Evolutionary conservation across 2,888 invertebrate genomes (phyloP), one percentile per base, ranked within the genome.

Genomic region (Hyposoter dolosus): DNA sequence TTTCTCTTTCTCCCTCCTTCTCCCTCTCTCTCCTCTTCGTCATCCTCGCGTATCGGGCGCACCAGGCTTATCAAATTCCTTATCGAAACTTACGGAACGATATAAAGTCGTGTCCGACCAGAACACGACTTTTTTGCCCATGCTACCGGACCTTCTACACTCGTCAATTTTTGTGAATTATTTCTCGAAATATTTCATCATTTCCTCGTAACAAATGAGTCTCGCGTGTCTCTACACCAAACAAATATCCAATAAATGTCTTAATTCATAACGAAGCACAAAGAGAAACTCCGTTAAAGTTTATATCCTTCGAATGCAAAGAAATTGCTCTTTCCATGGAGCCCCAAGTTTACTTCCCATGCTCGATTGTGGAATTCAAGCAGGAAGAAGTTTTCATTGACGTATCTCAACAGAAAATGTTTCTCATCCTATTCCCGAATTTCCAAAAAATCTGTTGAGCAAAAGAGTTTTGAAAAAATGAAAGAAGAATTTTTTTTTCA

Each of bases 51-150:
- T 63, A 43, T 71, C 60, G 19, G 56, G 50, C 66, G 47, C 45
- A 15, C 9, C 43, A 74, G 87, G 89, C 60, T 60, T 90, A 86
- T 72, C 60, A 77, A 87, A 72, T 65, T 82, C 45, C 82, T 85
- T 85, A 85, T 82, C 82, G 69, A 82, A 85, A 75, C 43, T 82
- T 79, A 85, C 82, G 82, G 82, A 56, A 74, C 43, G 74, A 74
- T 47, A 28, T n/a, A 84, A n/a, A 72, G 60, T 50, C 66, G 66
- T 69, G 77, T 50, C 45, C 45, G 60, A 63, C 66, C 77, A 45
- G 77, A 66, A 66, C 65, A 63, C 63, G 17, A 40, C 56, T 83
- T 75, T 84, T 82, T 80, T 28, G 15, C 12, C 28, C 23, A 28
- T 56, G 23, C 12, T 28, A 23, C 56, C n/a, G 23, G 23, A 56